Evolutionary conservation across 2,113 vertebrate species (phyloP), one percentile per base, ranked within the genome.

Genomic region (Syrmaticus mikado): DNA sequence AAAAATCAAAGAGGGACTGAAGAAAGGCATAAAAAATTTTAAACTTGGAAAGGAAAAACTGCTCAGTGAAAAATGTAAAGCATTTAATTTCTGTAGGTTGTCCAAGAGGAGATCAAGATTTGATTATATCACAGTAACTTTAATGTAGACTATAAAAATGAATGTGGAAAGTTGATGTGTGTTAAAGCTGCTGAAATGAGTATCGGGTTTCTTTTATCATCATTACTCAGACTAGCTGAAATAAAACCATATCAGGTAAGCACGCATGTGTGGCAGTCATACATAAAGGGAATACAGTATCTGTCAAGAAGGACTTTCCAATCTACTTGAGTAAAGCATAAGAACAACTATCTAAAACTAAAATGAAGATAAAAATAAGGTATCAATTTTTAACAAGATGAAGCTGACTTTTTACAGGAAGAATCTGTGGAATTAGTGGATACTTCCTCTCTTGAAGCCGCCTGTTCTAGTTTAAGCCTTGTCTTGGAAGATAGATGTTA

Each of bases 401-500:
- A 72, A 7, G 48, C 1, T 43, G 17, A 30, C 19, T 46, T 64
- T 53, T 72, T 8, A 50, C 4, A 65, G 61, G 66, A 73, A 58
- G 38, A 15, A 25, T 36, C n/a, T 41, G 38, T 58, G 34, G 38
- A 74, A 65, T 0, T 6, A 8, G 19, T 8, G 18, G 57, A 41
- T 57, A 68, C 19, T 76, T 22, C 46, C 34, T 58, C 71, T 25
- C 45, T 15, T 58, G 68, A 86, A 76, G 67, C 13, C 32, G 4
- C 64, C 61, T 48, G 66, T 14, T 52, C 62, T 30, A 40, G 46
- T 55, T 76, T 11, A 40, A 82, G 25, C 53, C 52, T 30, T 0
- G 0, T 28, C 28, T 57, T 38, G 40, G 68, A 24, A 12, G 57
- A 2, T 0, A 66, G 64, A 13, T 3, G 5, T 28, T 40, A 28